phyloP scores from a whole-genome alignment of 2,113 vertebrate species.

The Hydrochoerus hydrochaeris region DNA sequence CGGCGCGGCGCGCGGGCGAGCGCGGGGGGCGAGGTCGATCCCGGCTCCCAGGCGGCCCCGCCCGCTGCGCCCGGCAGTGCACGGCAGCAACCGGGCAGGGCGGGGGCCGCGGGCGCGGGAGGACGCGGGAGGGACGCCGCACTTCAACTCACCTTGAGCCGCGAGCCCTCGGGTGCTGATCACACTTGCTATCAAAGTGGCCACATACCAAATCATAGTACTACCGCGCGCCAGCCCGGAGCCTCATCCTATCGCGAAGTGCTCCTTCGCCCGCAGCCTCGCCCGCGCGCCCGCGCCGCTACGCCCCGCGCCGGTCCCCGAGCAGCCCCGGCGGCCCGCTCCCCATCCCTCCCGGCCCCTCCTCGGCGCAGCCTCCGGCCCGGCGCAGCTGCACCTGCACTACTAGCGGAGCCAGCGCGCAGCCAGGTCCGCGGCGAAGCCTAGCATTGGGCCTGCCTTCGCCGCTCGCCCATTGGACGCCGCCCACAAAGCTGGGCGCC shows the following conservation, averaged over 20 bases:
- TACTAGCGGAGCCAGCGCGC: slow-evolving; percentile 63
- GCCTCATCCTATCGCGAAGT: slow-evolving; percentile 93
- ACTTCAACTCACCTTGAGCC: slow-evolving; percentile 99
- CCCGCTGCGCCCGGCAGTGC: neutral
- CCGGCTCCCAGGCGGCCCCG: neutral
- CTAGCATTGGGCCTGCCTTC: slow-evolving; percentile 85
- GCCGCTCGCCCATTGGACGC: slow-evolving; percentile 77
- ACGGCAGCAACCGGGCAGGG: neutral
- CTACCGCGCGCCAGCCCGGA: slow-evolving; percentile 90
- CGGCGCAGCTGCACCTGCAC: slow-evolving; percentile 76
- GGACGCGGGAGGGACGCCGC: slow-evolving; percentile 79
- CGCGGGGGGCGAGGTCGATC: neutral
- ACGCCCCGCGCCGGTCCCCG: slow-evolving; percentile 85
- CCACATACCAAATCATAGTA: slow-evolving; percentile 98
- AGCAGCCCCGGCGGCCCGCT: slow-evolving; percentile 88
- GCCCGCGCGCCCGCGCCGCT: slow-evolving; percentile 72
- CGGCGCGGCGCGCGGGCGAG: neutral
- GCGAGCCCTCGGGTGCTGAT: slow-evolving; percentile 96
- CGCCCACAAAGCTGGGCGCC: slow-evolving; percentile 82
- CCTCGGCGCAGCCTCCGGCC: slow-evolving; percentile 86
- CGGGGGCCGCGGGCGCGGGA: neutral
- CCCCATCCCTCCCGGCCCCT: slow-evolving; percentile 90
- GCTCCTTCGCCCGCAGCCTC: slow-evolving; percentile 87
- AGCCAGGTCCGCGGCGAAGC: slow-evolving; percentile 89
- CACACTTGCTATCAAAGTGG: slow-evolving; percentile 99